Conservation (phyloP, 1,140 invertebrate genomes). For the Drosophila seguyi region DNA sequence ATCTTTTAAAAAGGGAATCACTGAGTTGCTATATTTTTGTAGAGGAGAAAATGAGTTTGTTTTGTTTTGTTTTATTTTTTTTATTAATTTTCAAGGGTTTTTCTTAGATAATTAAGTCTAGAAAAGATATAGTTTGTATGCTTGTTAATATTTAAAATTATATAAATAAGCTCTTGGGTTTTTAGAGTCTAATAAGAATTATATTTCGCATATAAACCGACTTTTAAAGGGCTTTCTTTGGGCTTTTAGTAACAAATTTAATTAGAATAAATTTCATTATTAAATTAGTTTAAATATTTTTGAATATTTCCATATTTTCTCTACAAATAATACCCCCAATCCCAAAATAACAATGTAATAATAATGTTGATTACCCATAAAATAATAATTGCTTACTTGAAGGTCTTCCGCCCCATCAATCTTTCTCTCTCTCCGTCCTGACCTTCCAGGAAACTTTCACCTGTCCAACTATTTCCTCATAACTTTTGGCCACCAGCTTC, state of each 20-base stretch:
- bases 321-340: neutral
- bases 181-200: no score
- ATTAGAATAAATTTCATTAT: no score
- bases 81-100: neutral
- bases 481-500: neutral
- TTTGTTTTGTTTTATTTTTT: neutral
- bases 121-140: neutral
- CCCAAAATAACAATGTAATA: neutral
- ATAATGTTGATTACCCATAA: neutral
- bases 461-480: constrained; percentile 26
- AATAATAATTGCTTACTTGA: constrained; percentile 3
- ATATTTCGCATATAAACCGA: no score
- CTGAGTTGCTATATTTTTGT: neutral
- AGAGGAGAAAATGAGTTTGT: neutral
- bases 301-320: neutral
- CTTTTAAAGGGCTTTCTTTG: no score
- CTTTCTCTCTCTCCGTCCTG: neutral
- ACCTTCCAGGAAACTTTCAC: constrained; percentile 31
- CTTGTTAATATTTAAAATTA: neutral
- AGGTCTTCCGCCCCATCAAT: constrained; percentile 24
- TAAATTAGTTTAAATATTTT: no score
- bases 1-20: constrained; percentile 2
- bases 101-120: neutral
- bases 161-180: neutral
- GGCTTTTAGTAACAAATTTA: no score